Evolutionary conservation across 1,140 invertebrate genomes (phyloP), one percentile per base, ranked within the genome.

Genomic region (Temnothorax longispinosus): DNA sequence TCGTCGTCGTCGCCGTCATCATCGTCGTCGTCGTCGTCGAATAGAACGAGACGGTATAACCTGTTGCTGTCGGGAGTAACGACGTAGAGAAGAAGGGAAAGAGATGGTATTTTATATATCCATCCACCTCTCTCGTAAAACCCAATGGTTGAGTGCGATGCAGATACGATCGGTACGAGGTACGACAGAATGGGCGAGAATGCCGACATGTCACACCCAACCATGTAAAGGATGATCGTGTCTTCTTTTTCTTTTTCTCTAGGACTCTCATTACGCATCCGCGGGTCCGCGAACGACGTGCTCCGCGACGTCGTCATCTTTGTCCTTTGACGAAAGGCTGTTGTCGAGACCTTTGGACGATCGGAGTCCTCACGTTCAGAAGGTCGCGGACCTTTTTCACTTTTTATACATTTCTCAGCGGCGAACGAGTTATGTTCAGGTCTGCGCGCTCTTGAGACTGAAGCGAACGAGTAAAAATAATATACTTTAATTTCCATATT

Each of bases 71-170:
- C 38, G 52, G 21, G 52, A 6, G 13, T 58, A 58, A 58, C 21
- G 15, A 71, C 10, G 18, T 54, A 41, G 18, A 32, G 8, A 35
- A 3, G 47, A 32, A 44, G 10, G 21, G 32, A 41, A 35, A 18
- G 7, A 41, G 15, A 56, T 27, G 27, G 41, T 47, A 75, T 32
- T 90, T 89, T 87, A 90, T 87, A 90, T 75, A 89, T 90, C 75
- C 86, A 89, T 89, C 89, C 69, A 87, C 58, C 88, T 27, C 27
- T 27, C 27, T 90, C 89, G 56, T 90, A 90, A 90, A 90, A 87
- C 86, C 86, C 72, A 89, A 90, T 89, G 86, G 88, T 89, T 87
- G 85, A 90, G 65, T 65, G 89, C 62, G 62, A 76, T 80, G 69
- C 74, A 87, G 86, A 89, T 90, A 80, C 67, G 74, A 89, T 90